These are phyloP conservation scores for Monodelphis domestica DNA, from an alignment of 2,797 vertebrate genomes.

Conservation along the genomic window DNA sequence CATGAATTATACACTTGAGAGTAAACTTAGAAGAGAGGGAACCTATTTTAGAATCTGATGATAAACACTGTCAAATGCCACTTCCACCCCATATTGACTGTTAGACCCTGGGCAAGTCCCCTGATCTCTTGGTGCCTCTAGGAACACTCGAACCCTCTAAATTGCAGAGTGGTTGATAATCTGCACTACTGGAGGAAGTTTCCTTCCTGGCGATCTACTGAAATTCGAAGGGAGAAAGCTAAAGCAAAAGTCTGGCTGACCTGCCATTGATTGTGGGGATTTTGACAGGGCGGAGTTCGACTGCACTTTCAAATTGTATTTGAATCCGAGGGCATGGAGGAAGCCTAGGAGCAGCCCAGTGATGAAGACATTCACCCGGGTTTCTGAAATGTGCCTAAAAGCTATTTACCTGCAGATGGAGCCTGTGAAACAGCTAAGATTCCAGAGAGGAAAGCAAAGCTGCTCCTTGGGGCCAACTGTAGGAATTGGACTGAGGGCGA, in stretches of 20 bases:
- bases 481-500: background rate
- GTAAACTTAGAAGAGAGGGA: background rate
- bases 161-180: background rate
- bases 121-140: background rate
- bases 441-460: background rate
- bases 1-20: background rate
- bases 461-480: background rate
- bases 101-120: background rate
- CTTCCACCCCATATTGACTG: background rate
- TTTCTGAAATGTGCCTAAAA: background rate
- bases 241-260: background rate
- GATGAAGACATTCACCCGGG: background rate
- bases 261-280: background rate
- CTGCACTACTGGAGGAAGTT: background rate
- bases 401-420: background rate
- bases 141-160: background rate
- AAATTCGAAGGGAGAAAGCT: background rate
- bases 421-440: constrained; percentile 2
- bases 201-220: background rate
- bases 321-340: background rate
- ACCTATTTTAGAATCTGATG: background rate
- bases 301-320: background rate
- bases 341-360: background rate
- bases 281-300: background rate
- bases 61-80: background rate